phyloP scores from a whole-genome alignment of 2,888 invertebrate species.

The Gisinianus flammeolus region DNA sequence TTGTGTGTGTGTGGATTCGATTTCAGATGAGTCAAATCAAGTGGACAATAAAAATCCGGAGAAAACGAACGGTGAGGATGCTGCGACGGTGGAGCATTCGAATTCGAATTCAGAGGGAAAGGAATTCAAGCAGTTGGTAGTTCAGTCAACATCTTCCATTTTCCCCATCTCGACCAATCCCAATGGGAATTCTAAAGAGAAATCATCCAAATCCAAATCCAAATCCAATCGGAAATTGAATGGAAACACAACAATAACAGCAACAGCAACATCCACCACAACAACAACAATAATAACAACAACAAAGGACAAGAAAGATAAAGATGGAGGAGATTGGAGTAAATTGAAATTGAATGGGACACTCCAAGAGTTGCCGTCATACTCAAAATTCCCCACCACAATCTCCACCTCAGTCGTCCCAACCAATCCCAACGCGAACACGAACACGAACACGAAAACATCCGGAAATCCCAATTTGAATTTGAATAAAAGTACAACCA shows the following conservation, averaged over 20 bases:
- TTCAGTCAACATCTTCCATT: constrained; percentile 2
- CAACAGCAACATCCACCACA: too few relatives aligned
- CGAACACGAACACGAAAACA: neutral
- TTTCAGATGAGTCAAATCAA: constrained; percentile 19
- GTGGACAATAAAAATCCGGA: constrained; percentile 20
- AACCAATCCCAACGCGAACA: neutral
- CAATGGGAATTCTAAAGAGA: too few relatives aligned
- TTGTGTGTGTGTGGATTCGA: too few relatives aligned
- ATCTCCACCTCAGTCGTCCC: too few relatives aligned
- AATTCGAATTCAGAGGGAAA: neutral
- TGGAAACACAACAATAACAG: neutral
- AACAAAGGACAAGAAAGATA: too few relatives aligned
- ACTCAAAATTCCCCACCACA: neutral
- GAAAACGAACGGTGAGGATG: neutral
- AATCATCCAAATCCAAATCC: too few relatives aligned
- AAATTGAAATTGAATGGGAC: neutral
- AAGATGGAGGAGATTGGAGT: neutral
- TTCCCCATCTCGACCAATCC: neutral
- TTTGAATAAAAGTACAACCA: neutral
- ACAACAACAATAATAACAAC: too few relatives aligned
- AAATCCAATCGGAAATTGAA: too few relatives aligned
- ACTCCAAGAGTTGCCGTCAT: neutral
- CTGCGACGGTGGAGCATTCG: neutral
- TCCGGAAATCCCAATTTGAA: neutral
- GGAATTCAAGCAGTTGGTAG: neutral